Base-by-base conservation (phyloP, 2,888 invertebrate genomes). In the Pseudolycoriella hygida region DNA sequence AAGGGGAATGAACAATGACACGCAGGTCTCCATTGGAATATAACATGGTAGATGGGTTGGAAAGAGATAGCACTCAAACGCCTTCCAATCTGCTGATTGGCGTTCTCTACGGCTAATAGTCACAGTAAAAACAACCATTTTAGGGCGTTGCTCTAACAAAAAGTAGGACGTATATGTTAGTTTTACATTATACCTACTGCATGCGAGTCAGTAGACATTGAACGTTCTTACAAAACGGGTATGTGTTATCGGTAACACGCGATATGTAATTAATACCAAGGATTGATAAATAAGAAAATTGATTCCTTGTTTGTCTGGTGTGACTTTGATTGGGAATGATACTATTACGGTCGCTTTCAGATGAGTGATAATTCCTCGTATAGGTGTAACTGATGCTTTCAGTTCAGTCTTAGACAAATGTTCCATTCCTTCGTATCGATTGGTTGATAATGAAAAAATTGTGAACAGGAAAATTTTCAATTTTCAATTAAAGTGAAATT, bases 141-240 rank as follows among this genome's bases (percentile, higher is more conserved):
- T 40, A 40, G 40, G 20, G 20, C 20, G 20, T 19, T 19, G 12
- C 40, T 19, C 3, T 19, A 14, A 12, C 15, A 5, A 25, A 34
- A 12, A 10, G 34, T 34, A 34, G 34, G 34, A 34, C 11, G 34
- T 34, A 14, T 34, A 34, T 40, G 40, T 25, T 25, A 40, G 39
- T 40, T 40, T 40, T 12, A 25, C 12, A 40, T 40, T 40, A 40
- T 25, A 25, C 19, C 17, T 18, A 40, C 15, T 18, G 17, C 40
- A 40, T 12, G 12, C 19, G 18, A 40, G 18, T 40, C 31, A 45
- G 45, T 45, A 41, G 45, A 39, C 32, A 45, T 17, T 41, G 45
- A 40, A 45, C 45, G 45, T 40, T 45, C 45, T 45, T 34, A 31
- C 41, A n/a, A 45, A 45, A 40, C 45, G 41, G 45, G 20, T 40